A percentile compares a stretch with the other conserved stretches of the same genome.
Conservation (phyloP, 92 coral and sea anemone species). For the Epizoanthus rinbou region DNA sequence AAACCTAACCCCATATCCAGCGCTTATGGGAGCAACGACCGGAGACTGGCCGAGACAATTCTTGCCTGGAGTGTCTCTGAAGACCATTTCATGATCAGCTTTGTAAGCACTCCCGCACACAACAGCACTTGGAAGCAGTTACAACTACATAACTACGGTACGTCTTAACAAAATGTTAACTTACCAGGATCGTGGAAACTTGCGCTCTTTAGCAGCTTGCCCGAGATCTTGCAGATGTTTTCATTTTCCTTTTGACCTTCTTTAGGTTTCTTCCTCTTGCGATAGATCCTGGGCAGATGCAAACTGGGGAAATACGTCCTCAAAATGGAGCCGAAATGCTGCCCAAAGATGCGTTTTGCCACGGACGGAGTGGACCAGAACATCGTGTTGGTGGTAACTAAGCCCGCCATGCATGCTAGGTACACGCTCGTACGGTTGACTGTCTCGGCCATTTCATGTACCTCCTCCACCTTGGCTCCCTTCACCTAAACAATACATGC, state of each 20-base stretch:
- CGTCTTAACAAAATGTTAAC: slow-evolving; percentile 4
- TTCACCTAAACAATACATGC: slow-evolving; percentile 57
- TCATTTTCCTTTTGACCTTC: slow-evolving; percentile 55
- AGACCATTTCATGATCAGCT: too few relatives aligned
- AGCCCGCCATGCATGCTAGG: slow-evolving; percentile 86
- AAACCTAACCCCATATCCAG: too few relatives aligned
- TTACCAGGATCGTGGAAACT: slow-evolving; percentile 90
- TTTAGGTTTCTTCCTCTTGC: slow-evolving; percentile 62
- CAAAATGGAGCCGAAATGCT: slow-evolving; percentile 83
- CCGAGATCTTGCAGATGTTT: slow-evolving; percentile 63
- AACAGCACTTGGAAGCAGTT: too few relatives aligned
- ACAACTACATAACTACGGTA: background rate
- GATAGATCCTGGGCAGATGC: slow-evolving; percentile 77
- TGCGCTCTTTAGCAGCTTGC: slow-evolving; percentile 69
- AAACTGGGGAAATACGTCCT: slow-evolving; percentile 75
- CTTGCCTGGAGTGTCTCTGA: too few relatives aligned
- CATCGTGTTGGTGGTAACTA: slow-evolving; percentile 78
- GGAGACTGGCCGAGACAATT: too few relatives aligned
- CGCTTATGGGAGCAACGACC: too few relatives aligned
- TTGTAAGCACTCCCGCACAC: too few relatives aligned
- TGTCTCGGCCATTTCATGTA: slow-evolving; percentile 54
- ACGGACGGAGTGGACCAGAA: slow-evolving; percentile 78
- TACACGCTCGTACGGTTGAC: slow-evolving; percentile 65
- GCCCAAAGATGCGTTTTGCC: slow-evolving; percentile 86
- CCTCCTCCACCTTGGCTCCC: slow-evolving; percentile 84